Conservation (phyloP, 2,113 vertebrate species). For the Mesitornis unicolor region DNA sequence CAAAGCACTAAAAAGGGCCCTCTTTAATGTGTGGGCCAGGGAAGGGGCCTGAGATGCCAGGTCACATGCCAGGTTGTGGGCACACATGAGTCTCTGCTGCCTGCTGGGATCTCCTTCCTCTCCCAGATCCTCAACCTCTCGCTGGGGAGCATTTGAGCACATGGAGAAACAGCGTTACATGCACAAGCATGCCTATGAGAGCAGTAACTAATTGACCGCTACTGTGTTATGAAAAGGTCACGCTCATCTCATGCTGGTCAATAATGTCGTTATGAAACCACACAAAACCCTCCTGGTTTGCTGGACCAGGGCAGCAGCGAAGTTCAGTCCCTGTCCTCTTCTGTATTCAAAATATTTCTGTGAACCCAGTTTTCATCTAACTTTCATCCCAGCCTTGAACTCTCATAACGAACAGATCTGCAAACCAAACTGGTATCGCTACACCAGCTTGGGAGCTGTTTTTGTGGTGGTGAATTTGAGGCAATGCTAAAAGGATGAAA, state of each 20-base stretch:
- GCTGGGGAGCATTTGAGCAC: background rate
- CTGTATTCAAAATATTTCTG: background rate
- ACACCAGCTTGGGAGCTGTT: background rate
- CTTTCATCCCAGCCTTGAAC: background rate
- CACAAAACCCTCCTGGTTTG: background rate
- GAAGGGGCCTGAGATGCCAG: background rate
- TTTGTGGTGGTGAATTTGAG: background rate
- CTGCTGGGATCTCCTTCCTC: background rate
- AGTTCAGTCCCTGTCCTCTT: background rate
- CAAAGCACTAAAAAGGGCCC: background rate
- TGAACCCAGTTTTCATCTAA: background rate
- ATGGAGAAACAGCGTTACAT: background rate
- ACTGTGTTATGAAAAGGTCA: background rate
- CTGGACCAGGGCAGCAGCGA: background rate
- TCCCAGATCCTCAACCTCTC: background rate
- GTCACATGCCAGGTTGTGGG: background rate
- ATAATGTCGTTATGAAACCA: constrained; percentile 4
- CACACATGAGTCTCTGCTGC: background rate
- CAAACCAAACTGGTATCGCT: background rate
- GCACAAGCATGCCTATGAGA: background rate
- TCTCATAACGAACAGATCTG: background rate
- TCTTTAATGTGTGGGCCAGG: background rate
- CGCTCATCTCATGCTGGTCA: background rate
- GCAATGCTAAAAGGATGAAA: background rate
- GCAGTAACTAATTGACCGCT: background rate